phyloP scores from a whole-genome alignment of 2,113 vertebrate genomes.

The Amphilophus citrinellus region DNA sequence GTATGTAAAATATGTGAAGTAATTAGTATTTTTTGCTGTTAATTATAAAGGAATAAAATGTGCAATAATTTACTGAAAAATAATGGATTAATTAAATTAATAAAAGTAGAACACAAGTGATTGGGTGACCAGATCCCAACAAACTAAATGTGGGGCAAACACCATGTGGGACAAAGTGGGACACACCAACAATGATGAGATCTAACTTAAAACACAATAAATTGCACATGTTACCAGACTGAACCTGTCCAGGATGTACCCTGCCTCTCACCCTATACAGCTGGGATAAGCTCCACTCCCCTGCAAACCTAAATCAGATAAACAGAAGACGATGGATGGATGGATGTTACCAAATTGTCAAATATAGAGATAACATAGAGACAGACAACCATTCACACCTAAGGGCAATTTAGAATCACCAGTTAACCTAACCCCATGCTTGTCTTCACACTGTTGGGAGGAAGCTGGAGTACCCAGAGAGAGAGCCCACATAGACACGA shows the following conservation, averaged over 20 bases:
- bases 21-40: not conserved
- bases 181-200: not conserved
- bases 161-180: not conserved
- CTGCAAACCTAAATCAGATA: no score
- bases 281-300: no score
- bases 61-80: not conserved
- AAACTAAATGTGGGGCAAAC: not conserved
- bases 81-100: not conserved
- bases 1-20: not conserved
- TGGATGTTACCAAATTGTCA: no score
- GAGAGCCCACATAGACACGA: no score
- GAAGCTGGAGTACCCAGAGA: not conserved
- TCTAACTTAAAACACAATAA: not conserved
- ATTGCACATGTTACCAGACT: not conserved
- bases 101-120: not conserved
- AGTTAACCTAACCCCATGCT: not conserved
- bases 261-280: no score
- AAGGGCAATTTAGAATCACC: not conserved
- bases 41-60: not conserved
- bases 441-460: not conserved
- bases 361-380: not conserved
- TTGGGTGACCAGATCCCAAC: accelerated
- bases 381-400: not conserved
- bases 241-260: no score
- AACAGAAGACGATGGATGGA: no score